A percentile compares a stretch with the other conserved stretches of the same genome.
Evolutionary conservation across 2,888 invertebrate species (phyloP).

Genomic region (Tachina fera): DNA sequence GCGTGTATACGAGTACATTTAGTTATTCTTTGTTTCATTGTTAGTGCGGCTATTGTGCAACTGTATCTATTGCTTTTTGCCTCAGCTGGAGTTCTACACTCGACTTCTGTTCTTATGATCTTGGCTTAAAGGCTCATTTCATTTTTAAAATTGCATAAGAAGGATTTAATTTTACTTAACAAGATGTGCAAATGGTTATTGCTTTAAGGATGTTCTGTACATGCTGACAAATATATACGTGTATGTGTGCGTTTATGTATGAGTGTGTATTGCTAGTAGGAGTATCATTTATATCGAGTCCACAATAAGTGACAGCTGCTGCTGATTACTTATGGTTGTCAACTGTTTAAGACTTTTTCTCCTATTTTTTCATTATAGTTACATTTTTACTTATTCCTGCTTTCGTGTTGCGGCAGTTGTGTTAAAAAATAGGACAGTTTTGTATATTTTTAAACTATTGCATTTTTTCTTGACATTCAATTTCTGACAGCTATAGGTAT

Average conservation of each 20-base stretch:
- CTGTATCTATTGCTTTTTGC: slow-evolving; percentile 48
- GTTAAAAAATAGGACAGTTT: neutral
- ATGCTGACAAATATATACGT: neutral
- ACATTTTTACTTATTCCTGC: slow-evolving; percentile 23
- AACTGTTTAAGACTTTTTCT: slow-evolving; percentile 60
- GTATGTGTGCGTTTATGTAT: neutral
- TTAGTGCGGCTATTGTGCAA: slow-evolving; percentile 14
- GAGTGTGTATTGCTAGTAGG: slow-evolving; percentile 30
- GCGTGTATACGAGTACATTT: slow-evolving; percentile 26
- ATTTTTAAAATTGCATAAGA: slow-evolving; percentile 63
- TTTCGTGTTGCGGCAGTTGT: slow-evolving; percentile 21
- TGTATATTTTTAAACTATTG: no score
- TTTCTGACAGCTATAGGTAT: no score
- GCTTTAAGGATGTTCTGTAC: slow-evolving; percentile 24
- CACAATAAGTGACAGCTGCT: slow-evolving; percentile 68
- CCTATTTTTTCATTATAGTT: slow-evolving; percentile 11
- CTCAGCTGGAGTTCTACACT: slow-evolving; percentile 62
- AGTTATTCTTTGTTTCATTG: neutral
- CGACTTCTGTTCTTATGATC: slow-evolving; percentile 70
- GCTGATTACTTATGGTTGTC: slow-evolving; percentile 67
- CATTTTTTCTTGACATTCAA: no score
- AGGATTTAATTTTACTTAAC: slow-evolving; percentile 66
- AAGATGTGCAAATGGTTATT: slow-evolving; percentile 60
- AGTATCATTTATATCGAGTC: slow-evolving; percentile 60
- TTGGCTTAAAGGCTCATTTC: slow-evolving; percentile 67